Percentiles rank a stretch among this genome's conserved stretches.
Evolutionary conservation across 2,888 invertebrate genomes (phyloP).

Genomic region (Drosophila mulleri): DNA sequence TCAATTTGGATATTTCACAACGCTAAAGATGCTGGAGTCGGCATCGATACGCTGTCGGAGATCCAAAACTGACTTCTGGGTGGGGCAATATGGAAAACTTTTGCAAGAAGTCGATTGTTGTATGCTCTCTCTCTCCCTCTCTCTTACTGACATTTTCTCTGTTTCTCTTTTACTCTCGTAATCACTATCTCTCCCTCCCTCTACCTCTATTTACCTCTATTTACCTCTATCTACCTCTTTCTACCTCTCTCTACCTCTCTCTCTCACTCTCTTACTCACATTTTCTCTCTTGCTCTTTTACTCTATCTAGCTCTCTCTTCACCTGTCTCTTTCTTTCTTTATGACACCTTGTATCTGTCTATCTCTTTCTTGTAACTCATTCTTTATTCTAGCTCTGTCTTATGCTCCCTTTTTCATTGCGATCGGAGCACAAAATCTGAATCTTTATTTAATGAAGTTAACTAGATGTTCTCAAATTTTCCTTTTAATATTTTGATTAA

Average conservation of each 20-base stretch:
- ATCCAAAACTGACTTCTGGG: constrained; percentile 1
- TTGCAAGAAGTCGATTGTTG: not conserved
- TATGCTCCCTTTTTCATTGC: not conserved
- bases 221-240: not conserved
- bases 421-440: not conserved
- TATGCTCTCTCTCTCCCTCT: constrained; percentile 15
- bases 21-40: constrained; percentile 25
- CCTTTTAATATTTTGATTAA: too few relatives aligned
- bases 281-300: not conserved
- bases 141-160: not conserved
- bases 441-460: not conserved
- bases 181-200: not conserved
- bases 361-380: too few relatives aligned
- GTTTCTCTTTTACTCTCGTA: not conserved
- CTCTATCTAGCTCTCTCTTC: too few relatives aligned
- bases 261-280: not conserved
- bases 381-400: too few relatives aligned
- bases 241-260: not conserved
- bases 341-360: not conserved
- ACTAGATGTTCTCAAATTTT: not conserved
- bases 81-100: not conserved
- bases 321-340: not conserved
- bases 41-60: constrained; percentile 6
- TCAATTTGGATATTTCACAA: constrained; percentile 70
- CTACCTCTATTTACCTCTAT: too few relatives aligned